These are phyloP conservation scores for Alosa alosa DNA, from an alignment of 2,113 vertebrate genomes.

Conservation along the genomic window DNA sequence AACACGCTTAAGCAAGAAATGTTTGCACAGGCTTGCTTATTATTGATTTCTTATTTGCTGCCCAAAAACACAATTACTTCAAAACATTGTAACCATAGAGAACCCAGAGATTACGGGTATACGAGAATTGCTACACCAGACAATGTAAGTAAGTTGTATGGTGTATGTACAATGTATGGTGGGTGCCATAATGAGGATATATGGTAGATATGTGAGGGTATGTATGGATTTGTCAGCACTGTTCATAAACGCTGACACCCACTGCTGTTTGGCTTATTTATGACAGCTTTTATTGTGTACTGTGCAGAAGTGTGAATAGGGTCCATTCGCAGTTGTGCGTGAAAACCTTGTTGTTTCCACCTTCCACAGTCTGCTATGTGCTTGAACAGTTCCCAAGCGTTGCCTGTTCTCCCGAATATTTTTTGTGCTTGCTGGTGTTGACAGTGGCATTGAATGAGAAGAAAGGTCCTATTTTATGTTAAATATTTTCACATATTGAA, in stretches of 20 bases:
- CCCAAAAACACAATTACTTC: background rate
- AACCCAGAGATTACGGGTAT: background rate
- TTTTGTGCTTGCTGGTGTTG: background rate
- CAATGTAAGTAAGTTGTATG: background rate
- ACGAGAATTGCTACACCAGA: background rate
- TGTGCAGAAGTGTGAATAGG: background rate
- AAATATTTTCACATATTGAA: background rate
- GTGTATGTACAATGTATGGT: no score
- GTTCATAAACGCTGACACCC: background rate
- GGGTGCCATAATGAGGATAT: background rate
- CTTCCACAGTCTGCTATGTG: background rate
- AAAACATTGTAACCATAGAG: background rate
- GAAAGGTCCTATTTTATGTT: background rate
- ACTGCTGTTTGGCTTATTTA: background rate
- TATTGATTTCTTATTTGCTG: background rate
- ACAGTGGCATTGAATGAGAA: background rate
- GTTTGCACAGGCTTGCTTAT: background rate
- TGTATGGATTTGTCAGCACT: background rate
- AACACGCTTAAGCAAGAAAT: background rate
- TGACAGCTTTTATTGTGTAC: background rate
- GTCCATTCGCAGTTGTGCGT: background rate
- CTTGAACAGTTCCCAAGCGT: background rate
- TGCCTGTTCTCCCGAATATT: background rate
- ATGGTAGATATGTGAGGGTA: background rate
- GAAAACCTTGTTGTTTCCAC: background rate